Evolutionary conservation across 2,888 invertebrate species (phyloP), one percentile per base, ranked within the genome.

Genomic region (Chloromyia formosa): DNA sequence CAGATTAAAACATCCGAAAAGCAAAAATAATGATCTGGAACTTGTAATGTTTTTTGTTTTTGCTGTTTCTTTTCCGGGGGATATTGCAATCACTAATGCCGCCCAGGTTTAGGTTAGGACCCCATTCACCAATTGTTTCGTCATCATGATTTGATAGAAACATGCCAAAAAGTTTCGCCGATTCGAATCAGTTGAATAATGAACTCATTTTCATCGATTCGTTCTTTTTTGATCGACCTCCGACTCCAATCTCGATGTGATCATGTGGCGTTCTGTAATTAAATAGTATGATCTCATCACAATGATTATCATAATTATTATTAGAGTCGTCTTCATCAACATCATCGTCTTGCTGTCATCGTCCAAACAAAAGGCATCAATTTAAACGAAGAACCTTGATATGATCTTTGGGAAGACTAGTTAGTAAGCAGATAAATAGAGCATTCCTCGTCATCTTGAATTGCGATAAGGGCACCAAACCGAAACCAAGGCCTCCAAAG

Each of bases 211-310:
- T 23, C 56, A 56, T 40, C 27, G 27, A 4, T 35, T 35, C 7
- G 2, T 35, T 35, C 27, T 2, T 35, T 2, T 35, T 56, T 27
- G 14, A 14, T 40, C 20, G 22, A 49, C 18, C 23, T 12, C 3
- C 7, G 27, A 7, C 49, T 49, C 10, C 49, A 12, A 49, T 49
- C 16, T 2, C 49, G 49, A 2, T n/a, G 49, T 22, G 20, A 18
- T 66, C 49, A 22, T 45, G n/a, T 35, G 7, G 27, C 27, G 66
- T 22, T 4, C 18, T 22, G 20, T 66, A 66, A 66, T 66, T 66
- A 9, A 35, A 42, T 2, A 66, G 45, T 18, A 66, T 66, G 66
- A 66, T 35, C 66, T 66, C 66, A 66, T 49, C 66, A n/a, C 18
- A 2, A 14, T 22, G 12, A 66, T 22, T 10, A 49, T 49, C 14